Evolutionary conservation across 2,113 vertebrate genomes (phyloP).

Genomic region (Vicugna pacos): DNA sequence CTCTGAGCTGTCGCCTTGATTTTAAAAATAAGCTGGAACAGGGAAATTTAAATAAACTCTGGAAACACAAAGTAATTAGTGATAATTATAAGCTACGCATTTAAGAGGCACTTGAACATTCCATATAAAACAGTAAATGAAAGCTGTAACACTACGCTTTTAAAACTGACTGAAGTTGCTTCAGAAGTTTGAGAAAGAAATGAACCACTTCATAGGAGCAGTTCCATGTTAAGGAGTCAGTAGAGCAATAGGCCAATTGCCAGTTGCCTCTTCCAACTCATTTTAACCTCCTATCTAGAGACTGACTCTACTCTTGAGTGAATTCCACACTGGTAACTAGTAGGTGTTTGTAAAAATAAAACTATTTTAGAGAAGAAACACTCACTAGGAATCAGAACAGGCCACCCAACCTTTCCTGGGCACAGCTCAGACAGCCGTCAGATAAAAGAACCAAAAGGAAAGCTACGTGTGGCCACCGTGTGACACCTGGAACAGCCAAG

Average conservation of each 20-base stretch:
- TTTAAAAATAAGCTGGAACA: constrained; percentile 51
- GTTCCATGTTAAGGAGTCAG: not conserved
- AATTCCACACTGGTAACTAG: not conserved
- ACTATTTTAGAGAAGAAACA: not conserved
- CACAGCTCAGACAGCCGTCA: not conserved
- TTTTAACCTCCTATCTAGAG: not conserved
- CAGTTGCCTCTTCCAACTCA: not conserved
- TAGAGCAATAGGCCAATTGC: not conserved
- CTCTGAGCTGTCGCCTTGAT: not conserved
- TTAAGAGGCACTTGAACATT: constrained; percentile 52
- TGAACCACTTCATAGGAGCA: not conserved
- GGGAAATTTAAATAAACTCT: constrained; percentile 44
- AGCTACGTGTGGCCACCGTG: not conserved
- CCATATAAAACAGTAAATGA: constrained; percentile 7
- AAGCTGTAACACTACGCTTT: constrained; percentile 24
- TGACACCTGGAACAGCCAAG: not conserved
- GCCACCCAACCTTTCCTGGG: not conserved
- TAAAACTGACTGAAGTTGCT: constrained; percentile 36
- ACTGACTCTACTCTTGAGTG: not conserved
- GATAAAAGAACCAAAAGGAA: not conserved
- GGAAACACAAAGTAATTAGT: constrained; percentile 56
- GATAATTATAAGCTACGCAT: constrained; percentile 51
- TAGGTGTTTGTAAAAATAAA: not conserved
- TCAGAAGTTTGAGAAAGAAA: not conserved
- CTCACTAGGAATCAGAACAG: not conserved